Evolutionary conservation across 2,888 invertebrate species (phyloP), one percentile per base, ranked within the genome.

Genomic region (Pandemis heparana): DNA sequence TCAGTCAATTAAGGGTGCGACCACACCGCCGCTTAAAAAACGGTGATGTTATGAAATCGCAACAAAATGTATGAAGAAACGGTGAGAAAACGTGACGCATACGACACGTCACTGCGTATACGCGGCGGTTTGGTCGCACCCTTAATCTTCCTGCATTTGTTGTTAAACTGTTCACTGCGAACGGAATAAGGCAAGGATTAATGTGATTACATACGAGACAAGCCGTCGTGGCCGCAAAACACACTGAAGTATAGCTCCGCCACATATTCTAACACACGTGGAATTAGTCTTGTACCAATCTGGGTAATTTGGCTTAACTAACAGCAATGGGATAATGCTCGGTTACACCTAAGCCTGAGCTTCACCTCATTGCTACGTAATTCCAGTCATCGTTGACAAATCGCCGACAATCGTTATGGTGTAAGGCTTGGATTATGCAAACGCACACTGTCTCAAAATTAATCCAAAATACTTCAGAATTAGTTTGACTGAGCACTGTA

Each of bases 161-260:
- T 43, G 12, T 12, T 43, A 43, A 43, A 43, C 43, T 43, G 10
- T 70, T 59, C 65, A 65, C 74, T 74, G 74, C 53, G 69, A 18
- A 12, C 46, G 18, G 41, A 64, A 62, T 64, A 73, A 69, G 73
- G 69, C 74, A 70, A 65, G 74, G 74, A 74, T 74, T 74, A 70
- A 70, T 70, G 74, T 74, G 74, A 74, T 74, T 74, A 74, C 74
- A 70, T 65, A 65, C 74, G 74, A 74, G 74, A 74, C 74, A 74
- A 65, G 59, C 64, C 74, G 65, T 65, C 74, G 70, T 32, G 63
- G 65, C 73, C 64, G 60, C 70, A 74, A 70, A 74, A 70, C 64
- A 74, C 73, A 73, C 73, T 73, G 59, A 73, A 69, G 68, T 74
- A 74, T 74, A 74, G 59, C 59, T 41, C 16, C 18, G 7, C 51